Conservation (phyloP, 1,140 invertebrate species). For the Drosophila santomea region DNA sequence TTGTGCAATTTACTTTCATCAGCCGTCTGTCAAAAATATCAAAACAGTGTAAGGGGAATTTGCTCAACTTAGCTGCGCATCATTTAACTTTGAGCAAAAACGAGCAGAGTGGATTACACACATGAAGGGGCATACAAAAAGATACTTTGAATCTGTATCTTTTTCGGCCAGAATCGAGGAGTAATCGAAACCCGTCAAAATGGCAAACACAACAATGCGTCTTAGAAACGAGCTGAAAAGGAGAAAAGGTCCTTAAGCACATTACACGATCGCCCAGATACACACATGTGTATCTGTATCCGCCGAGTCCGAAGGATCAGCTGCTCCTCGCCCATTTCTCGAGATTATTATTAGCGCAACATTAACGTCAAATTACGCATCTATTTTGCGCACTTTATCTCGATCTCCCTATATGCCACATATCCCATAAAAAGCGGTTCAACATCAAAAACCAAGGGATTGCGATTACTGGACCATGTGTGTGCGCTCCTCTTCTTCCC, state of each 20-base stretch:
- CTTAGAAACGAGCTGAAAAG: conserved; percentile 33
- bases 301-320: conserved; percentile 47
- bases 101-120: conserved; percentile 81
- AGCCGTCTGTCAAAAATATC: conserved; percentile 49
- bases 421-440: conserved; percentile 38
- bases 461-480: conserved; percentile 43
- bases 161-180: conserved; percentile 8
- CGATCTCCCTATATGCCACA: conserved; percentile 29
- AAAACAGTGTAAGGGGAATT: conserved; percentile 49
- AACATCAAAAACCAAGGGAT: conserved; percentile 36
- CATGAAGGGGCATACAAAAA: conserved; percentile 60
- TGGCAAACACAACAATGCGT: conserved; percentile 67
- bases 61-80: conserved; percentile 74
- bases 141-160: conserved; percentile 21
- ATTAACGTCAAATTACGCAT: conserved; percentile 84
- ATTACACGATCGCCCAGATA: conserved; percentile 64
- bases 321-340: conserved; percentile 35
- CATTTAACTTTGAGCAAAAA: conserved; percentile 73
- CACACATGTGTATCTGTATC: conserved; percentile 22
- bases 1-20: conserved; percentile 65
- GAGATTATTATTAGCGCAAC: conserved; percentile 85
- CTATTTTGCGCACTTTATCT: conserved; percentile 82
- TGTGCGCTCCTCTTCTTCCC: conserved; percentile 1
- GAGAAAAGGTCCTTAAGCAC: conserved; percentile 57
- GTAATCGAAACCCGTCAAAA: conserved; percentile 82